phyloP scores from a whole-genome alignment of 2,888 invertebrate species.

The Nasonia oneida region DNA sequence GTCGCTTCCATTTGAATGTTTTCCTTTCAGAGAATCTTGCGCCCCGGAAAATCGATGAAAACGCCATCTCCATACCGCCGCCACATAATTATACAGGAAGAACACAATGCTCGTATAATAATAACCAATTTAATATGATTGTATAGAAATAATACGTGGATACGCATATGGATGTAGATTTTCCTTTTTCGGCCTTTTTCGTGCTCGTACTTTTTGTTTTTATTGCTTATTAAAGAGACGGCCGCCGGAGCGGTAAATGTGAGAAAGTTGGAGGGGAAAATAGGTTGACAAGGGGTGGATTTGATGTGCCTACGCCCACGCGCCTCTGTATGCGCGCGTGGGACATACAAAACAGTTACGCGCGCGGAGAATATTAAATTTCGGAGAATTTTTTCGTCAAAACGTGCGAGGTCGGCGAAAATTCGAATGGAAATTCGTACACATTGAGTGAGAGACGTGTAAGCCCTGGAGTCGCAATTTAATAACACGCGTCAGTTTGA shows the following conservation, averaged over 20 bases:
- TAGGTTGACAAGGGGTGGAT: slow-evolving; percentile 21
- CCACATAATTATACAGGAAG: neutral
- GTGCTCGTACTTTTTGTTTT: neutral
- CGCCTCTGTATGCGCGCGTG: neutral
- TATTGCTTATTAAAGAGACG: neutral
- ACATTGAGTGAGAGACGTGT: neutral
- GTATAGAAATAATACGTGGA: no score
- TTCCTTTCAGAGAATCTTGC: slow-evolving; percentile 19
- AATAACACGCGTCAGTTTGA: neutral
- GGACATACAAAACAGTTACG: neutral
- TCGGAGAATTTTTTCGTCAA: neutral
- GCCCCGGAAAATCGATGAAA: neutral
- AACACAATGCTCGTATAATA: no score
- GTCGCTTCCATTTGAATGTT: slow-evolving; percentile 18
- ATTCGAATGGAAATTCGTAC: neutral
- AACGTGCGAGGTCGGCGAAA: neutral
- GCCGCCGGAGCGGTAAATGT: neutral
- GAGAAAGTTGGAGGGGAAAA: slow-evolving; percentile 25
- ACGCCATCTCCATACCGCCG: neutral
- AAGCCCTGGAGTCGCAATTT: neutral
- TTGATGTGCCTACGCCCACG: neutral
- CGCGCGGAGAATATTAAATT: neutral
- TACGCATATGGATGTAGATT: neutral
- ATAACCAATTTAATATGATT: no score
- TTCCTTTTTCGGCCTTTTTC: neutral